These are phyloP conservation scores for Tachysurus vachellii DNA, from an alignment of 2,113 vertebrate genomes.

Conservation along the genomic window DNA sequence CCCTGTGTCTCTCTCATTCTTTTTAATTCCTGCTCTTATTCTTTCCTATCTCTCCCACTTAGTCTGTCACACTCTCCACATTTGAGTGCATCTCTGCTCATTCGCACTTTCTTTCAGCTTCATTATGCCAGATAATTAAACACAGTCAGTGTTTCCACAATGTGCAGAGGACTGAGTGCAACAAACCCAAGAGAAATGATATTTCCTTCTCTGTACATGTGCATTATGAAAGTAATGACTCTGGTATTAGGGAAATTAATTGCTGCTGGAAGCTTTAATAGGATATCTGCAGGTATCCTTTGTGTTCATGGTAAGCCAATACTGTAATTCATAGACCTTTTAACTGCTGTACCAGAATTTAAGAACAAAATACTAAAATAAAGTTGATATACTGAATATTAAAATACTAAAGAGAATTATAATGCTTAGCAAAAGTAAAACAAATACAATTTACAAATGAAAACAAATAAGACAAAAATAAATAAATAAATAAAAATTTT, in stretches of 20 bases:
- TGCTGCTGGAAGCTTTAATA: background rate
- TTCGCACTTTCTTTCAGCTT: slow-evolving; percentile 31
- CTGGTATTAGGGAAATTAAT: background rate
- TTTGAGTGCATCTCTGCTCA: background rate
- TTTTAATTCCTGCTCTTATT: slow-evolving; percentile 29
- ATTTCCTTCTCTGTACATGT: slow-evolving; percentile 12
- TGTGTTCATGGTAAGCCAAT: background rate
- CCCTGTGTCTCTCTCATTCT: slow-evolving; percentile 15
- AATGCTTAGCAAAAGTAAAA: background rate
- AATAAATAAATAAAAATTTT: too few relatives aligned
- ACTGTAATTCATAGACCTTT: background rate
- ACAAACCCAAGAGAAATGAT: slow-evolving; percentile 36
- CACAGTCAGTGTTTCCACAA: slow-evolving; percentile 31
- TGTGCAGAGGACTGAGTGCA: slow-evolving; percentile 38
- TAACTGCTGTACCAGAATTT: background rate
- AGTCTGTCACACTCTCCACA: slow-evolving; percentile 24
- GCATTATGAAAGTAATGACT: slow-evolving; percentile 23
- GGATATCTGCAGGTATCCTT: background rate
- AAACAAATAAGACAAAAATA: too few relatives aligned
- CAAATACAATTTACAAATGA: background rate
- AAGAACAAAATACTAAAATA: background rate
- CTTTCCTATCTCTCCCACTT: slow-evolving; percentile 29
- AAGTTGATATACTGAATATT: background rate
- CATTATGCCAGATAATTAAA: slow-evolving; percentile 48
- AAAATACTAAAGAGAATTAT: background rate